A percentile compares a stretch with the other conserved stretches of the same genome.
Evolutionary conservation across 1,140 invertebrate species (phyloP).

Genomic region (Leptinotarsa undecemlineata): DNA sequence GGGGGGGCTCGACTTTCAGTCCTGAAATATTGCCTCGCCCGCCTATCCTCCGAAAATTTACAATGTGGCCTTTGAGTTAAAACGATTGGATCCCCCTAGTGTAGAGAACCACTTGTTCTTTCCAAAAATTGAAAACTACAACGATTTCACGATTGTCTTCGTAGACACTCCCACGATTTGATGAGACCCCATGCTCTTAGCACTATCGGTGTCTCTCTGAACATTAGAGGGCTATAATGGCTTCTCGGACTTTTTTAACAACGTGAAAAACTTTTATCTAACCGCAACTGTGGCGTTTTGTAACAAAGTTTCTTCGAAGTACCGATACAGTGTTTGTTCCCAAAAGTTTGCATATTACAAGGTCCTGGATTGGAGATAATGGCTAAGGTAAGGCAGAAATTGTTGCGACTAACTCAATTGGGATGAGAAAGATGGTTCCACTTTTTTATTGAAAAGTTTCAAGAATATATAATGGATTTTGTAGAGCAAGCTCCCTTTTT

Average conservation of each 20-base stretch:
- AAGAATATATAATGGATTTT: neutral
- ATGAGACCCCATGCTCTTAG: neutral
- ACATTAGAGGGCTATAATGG: slow-evolving; percentile 40
- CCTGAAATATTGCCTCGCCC: too few relatives aligned
- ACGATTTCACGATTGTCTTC: neutral
- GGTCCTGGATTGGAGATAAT: slow-evolving; percentile 17
- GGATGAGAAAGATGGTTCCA: neutral
- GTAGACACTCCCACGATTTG: slow-evolving; percentile 7
- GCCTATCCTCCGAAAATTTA: too few relatives aligned
- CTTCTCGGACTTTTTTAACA: slow-evolving; percentile 37
- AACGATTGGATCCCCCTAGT: too few relatives aligned
- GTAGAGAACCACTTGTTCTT: too few relatives aligned
- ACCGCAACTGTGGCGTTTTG: slow-evolving; percentile 29
- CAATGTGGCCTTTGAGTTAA: too few relatives aligned
- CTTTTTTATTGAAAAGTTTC: neutral
- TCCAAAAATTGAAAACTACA: too few relatives aligned
- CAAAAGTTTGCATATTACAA: slow-evolving; percentile 25
- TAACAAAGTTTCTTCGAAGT: slow-evolving; percentile 10
- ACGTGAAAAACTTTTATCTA: slow-evolving; percentile 39
- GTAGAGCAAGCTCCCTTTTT: neutral
- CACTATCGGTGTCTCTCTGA: slow-evolving; percentile 36
- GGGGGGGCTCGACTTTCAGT: too few relatives aligned
- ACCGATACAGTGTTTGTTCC: slow-evolving; percentile 26
- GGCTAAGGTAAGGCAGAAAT: slow-evolving; percentile 1
- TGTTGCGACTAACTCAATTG: slow-evolving; percentile 1